These are phyloP conservation scores for Enteromius treurensis DNA, from an alignment of 2,797 vertebrate genomes.

Conservation along the genomic window DNA sequence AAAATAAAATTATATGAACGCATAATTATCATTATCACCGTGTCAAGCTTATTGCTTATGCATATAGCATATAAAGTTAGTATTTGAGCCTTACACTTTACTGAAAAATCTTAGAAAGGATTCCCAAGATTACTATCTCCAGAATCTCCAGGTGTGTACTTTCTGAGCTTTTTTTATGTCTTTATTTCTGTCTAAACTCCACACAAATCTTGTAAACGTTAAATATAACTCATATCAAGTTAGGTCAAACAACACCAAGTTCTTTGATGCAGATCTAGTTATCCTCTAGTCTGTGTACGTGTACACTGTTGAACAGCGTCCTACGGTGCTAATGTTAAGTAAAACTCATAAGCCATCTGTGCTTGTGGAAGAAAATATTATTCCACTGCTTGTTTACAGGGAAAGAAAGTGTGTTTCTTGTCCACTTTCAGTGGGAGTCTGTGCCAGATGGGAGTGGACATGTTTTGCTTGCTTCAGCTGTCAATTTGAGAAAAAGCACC, in stretches of 20 bases:
- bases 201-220: background rate
- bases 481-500: constrained; percentile 30
- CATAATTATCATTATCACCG: background rate
- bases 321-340: constrained; percentile 30
- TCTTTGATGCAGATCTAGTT: background rate
- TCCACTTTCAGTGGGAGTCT: constrained; percentile 27
- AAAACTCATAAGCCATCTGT: constrained; percentile 39
- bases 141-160: too few species aligned
- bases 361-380: background rate
- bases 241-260: constrained; percentile 6
- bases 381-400: constrained; percentile 21
- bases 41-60: background rate
- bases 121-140: too few species aligned
- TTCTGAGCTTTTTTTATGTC: background rate
- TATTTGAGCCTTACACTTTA: constrained; percentile 1
- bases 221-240: background rate
- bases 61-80: background rate
- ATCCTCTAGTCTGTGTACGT: background rate
- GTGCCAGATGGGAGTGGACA: constrained; percentile 35
- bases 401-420: constrained; percentile 20
- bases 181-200: background rate
- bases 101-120: background rate
- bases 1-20: background rate
- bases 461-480: constrained; percentile 43
- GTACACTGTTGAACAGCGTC: constrained; percentile 14